phyloP scores from a whole-genome alignment of 1,140 invertebrate genomes.

The Dreissena rostriformis region DNA sequence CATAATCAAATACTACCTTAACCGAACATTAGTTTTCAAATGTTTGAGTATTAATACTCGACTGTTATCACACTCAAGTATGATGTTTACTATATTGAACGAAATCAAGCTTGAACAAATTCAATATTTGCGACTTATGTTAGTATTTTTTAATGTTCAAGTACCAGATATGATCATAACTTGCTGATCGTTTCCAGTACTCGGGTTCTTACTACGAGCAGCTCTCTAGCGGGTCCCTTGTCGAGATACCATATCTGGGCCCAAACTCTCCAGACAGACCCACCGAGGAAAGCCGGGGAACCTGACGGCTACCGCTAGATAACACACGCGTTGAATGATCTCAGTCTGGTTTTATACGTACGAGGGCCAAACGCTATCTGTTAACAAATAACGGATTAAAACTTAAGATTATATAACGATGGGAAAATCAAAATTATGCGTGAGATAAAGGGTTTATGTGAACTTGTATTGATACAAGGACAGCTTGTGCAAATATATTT shows the following conservation, averaged over 20 bases:
- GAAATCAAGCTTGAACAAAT: no score
- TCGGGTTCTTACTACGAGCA: conserved; percentile 54
- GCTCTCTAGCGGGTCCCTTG: conserved; percentile 47
- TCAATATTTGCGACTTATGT: neutral
- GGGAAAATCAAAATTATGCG: neutral
- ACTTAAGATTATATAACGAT: neutral
- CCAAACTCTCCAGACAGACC: neutral
- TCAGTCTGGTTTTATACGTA: neutral
- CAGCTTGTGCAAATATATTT: neutral
- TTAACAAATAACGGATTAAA: no score
- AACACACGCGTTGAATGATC: neutral
- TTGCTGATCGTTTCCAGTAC: conserved; percentile 22
- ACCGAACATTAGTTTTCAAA: no score
- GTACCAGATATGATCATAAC: neutral
- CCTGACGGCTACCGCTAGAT: neutral
- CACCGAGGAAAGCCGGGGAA: neutral
- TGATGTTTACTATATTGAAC: no score
- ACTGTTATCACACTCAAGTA: no score
- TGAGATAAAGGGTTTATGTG: neutral
- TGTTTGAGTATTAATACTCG: no score
- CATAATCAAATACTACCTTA: no score
- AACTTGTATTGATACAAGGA: neutral
- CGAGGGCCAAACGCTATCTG: no score
- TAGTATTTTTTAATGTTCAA: neutral
- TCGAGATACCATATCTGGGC: conserved; percentile 40